Evolutionary conservation across 2,797 vertebrate species (phyloP).

Genomic region (Schizopygopsis malacanthus): DNA sequence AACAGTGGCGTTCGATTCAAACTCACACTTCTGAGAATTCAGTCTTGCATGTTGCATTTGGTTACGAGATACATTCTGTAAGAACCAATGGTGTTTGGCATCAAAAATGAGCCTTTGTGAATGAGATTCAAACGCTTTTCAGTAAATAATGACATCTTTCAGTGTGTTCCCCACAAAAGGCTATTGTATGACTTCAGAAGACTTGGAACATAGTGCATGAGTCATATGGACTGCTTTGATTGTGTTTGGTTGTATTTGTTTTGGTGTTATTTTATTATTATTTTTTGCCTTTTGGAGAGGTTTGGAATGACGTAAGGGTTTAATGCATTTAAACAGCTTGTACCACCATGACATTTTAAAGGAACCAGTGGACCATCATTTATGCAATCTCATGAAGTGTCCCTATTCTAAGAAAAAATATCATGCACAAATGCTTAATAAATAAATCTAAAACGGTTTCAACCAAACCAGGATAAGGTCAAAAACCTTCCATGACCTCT

Average conservation of each 20-base stretch:
- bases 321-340: not conserved
- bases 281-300: not conserved
- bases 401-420: not conserved
- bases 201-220: not conserved
- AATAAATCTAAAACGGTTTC: not conserved
- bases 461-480: not conserved
- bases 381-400: not conserved
- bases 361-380: not conserved
- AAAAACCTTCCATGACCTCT: not conserved
- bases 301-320: not conserved
- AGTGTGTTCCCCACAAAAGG: not conserved
- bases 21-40: not conserved
- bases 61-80: not conserved
- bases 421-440: not conserved
- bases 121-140: slow-evolving; percentile 3
- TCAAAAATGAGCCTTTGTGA: not conserved
- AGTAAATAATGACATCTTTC: not conserved
- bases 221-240: not conserved
- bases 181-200: not conserved
- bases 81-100: not conserved
- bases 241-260: too few species aligned
- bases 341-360: not conserved
- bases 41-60: not conserved
- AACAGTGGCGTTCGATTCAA: not conserved
- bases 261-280: too few species aligned